These are phyloP conservation scores for Malurus alboscapulatus DNA, from an alignment of 2,113 vertebrate species.

Conservation along the genomic window DNA sequence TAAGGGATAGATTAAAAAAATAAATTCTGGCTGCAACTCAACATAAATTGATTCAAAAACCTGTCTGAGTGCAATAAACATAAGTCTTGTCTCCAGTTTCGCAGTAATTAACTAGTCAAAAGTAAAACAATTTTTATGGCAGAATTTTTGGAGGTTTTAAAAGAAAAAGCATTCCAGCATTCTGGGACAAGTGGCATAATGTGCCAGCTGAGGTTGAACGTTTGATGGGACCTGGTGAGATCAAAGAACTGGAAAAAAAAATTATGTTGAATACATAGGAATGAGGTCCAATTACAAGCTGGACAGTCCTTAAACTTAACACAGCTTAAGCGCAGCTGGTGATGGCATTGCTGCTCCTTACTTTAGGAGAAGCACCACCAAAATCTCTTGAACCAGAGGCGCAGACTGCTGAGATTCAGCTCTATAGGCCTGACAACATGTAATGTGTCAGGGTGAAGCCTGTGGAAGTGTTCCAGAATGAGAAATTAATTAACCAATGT, in stretches of 20 bases:
- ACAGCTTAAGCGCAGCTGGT: constrained; percentile 8
- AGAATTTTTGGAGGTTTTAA: background rate
- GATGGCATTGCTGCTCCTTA: background rate
- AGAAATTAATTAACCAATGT: background rate
- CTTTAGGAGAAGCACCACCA: background rate
- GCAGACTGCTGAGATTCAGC: background rate
- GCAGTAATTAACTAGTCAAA: constrained; percentile 3
- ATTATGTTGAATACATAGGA: background rate
- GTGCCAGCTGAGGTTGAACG: background rate
- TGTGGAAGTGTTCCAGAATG: background rate
- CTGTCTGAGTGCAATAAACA: background rate
- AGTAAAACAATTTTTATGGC: background rate
- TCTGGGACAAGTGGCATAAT: background rate
- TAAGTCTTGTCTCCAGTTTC: background rate
- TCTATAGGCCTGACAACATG: background rate
- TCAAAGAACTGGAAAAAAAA: constrained; percentile 24
- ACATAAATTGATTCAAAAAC: constrained; percentile 23
- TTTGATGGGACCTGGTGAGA: constrained; percentile 39
- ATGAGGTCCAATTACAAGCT: constrained; percentile 10
- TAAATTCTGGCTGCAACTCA: background rate
- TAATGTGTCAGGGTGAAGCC: background rate
- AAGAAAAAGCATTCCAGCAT: background rate
- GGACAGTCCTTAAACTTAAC: background rate
- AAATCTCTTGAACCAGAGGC: background rate
- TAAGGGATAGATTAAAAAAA: background rate